Evolutionary conservation across 1,140 invertebrate species (phyloP), one percentile per base, ranked within the genome.

Genomic region (Agrilus planipennis): DNA sequence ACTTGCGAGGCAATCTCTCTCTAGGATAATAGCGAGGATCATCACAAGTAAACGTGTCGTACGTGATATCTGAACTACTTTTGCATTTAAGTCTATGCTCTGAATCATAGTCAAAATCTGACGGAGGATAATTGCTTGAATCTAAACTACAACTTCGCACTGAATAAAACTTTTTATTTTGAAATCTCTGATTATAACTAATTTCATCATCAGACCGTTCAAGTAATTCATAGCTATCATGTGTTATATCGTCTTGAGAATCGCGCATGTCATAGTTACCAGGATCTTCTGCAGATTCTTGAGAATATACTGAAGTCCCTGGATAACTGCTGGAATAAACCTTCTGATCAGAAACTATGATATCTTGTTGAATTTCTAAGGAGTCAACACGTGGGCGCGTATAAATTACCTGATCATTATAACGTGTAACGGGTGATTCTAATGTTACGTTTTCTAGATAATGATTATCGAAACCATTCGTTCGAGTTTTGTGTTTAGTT

Each of bases 311-410:
- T 2, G 79, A 77, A 11, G 79, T 84, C 20, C 84, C 84, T 6
- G 84, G 84, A 61, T 86, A 89, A 53, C 81, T 85, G 47, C 81
- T 84, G 19, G 83, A 86, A 61, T 86, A 88, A 0, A 85, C 75
- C 47, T 79, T 78, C 47, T 69, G 64, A 17, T 63, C 60, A 9
- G 59, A 50, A 36, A 59, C 47, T 32, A 76, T 66, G 34, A 65
- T 67, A 52, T 76, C 72, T 42, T 75, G 71, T 50, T 69, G 66
- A 10, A 65, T 58, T 38, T 78, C 76, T 39, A 78, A 56, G 21
- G 74, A 76, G 42, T 67, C 69, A 42, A 72, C 56, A 39, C 71
- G 70, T 11, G 71, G 71, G 11, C 67, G 64, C 45, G 65, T 71
- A 52, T 77, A 77, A 23, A 70, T 51, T 5, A 73, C 72, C 30